A percentile compares a stretch with the other conserved stretches of the same genome.
Evolutionary conservation across 2,888 invertebrate species (phyloP).

Genomic region (Ophion ellenae): DNA sequence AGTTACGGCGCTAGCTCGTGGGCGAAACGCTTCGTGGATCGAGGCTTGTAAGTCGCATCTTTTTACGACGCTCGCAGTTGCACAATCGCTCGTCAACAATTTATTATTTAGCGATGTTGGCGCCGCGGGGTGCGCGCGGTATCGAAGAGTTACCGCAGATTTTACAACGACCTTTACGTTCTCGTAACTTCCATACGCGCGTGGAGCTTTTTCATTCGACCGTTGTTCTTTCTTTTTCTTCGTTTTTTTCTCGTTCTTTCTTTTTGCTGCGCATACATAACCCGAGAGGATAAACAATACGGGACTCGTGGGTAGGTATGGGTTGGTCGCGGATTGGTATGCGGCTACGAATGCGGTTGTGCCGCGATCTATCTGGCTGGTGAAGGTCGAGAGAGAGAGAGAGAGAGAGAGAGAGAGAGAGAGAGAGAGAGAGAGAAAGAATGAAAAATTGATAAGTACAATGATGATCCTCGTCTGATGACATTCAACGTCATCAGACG

Average conservation of each 20-base stretch:
- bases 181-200: constrained; percentile 20
- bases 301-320: constrained; percentile 33
- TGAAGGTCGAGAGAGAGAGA: constrained; percentile 10
- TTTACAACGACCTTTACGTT: constrained; percentile 14
- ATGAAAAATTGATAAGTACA: background rate
- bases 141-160: constrained; percentile 16
- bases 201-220: background rate
- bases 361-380: constrained; percentile 9
- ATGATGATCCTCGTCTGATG: background rate
- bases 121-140: background rate
- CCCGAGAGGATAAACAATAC: constrained; percentile 35
- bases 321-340: constrained; percentile 46
- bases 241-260: background rate
- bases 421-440: constrained; percentile 7
- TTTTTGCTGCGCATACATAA: constrained; percentile 16
- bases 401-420: constrained; percentile 11
- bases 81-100: constrained; percentile 29
- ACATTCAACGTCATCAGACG: background rate
- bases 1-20: background rate
- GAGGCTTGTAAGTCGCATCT: constrained; percentile 5
- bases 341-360: constrained; percentile 54
- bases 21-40: too few relatives aligned
- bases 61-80: constrained; percentile 16
- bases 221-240: background rate
- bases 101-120: constrained; percentile 9